Evolutionary conservation across 2,113 vertebrate species (phyloP), one percentile per base, ranked within the genome.

Genomic region (Hiodon alosoides): DNA sequence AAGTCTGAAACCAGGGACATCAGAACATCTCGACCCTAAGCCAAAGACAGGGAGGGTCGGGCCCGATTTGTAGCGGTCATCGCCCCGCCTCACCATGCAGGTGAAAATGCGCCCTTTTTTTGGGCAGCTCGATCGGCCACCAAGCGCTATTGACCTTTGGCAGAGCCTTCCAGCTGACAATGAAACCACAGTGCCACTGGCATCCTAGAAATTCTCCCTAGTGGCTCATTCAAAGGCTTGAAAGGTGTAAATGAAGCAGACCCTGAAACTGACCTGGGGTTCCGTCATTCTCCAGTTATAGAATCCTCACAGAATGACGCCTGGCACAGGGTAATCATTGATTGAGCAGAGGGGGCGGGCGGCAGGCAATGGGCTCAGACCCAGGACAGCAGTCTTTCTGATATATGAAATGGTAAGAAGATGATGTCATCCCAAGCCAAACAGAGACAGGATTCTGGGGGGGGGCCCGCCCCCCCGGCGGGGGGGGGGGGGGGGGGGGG

Each of bases 371-470:
- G 77, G 79, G 79, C 73, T 75, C 60, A 75, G 16, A 70, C 79
- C 83, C 81, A 87, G 82, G 85, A 90, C 83, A 87, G 83, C 79
- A 75, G 77, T 74, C 72, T 81, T 85, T 86, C 84, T 88, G 86
- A 89, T 90, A 82, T 85, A 84, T 85, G 79, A 83, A 87, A 89
- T 85, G 86, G 85, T 84, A 86, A 86, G 82, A 86, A 80, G 79
- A 81, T 92, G 87, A 91, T 90, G 89, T 92, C 86, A 91, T 89
- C 79, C 87, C 79, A 82, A 84, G 64, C 83, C 78, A 86, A 90
- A 90, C 87, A 86, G 85, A 89, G 87, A 88, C 80, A 77, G 81
- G 86, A 84, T n/a, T n/a, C n/a, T n/a, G n/a, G n/a, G n/a, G n/a
- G n/a, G n/a, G n/a, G n/a, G n/a, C n/a, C n/a, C n/a, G n/a, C n/a